These are phyloP conservation scores for Blomia tropicalis DNA, from an alignment of 2,888 invertebrate species.

Conservation along the genomic window DNA sequence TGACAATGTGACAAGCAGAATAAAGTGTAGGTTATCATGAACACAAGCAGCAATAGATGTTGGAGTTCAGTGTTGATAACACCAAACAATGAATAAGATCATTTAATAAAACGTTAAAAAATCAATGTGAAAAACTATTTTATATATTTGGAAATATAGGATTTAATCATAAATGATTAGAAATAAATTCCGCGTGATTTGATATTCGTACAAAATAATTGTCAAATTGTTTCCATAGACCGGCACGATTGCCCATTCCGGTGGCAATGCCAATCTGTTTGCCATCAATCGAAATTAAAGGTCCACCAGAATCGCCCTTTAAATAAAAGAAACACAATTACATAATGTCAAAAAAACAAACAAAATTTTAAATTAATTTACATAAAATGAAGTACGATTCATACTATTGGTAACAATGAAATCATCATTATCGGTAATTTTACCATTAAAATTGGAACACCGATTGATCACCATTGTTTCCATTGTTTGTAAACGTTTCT, in stretches of 20 bases:
- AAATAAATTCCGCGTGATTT: neutral
- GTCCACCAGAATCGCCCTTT: neutral
- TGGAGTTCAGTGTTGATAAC: no score
- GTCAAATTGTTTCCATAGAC: neutral
- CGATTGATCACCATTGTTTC: neutral
- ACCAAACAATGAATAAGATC: no score
- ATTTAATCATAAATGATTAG: neutral
- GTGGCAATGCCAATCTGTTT: neutral
- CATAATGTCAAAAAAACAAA: neutral
- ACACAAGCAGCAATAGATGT: no score
- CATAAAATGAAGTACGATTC: neutral
- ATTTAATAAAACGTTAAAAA: no score
- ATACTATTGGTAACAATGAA: neutral
- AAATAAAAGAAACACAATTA: neutral
- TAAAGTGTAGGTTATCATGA: no score
- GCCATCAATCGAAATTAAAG: neutral
- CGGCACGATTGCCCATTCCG: neutral
- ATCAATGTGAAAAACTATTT: no score
- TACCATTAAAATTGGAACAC: neutral
- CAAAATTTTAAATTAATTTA: neutral
- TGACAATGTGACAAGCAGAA: no score
- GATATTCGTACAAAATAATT: neutral
- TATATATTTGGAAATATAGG: no score
- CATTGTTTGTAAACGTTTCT: neutral
- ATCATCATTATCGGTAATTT: neutral